Percentiles rank a stretch among this genome's conserved stretches.
phyloP scores from a whole-genome alignment of 2,113 vertebrate genomes.

The Cynoglossus semilaevis region DNA sequence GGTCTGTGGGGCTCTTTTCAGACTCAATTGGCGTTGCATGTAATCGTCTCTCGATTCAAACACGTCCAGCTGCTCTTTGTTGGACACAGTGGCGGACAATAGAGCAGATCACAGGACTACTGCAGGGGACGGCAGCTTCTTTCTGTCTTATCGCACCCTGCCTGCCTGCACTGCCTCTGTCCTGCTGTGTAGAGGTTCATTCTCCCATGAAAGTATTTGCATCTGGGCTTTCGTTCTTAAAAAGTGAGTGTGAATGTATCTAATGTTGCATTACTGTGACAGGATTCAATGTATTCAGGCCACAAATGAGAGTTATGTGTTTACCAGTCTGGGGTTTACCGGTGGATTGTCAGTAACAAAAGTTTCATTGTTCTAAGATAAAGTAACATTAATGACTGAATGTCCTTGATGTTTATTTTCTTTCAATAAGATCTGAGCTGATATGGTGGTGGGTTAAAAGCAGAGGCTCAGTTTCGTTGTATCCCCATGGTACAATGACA shows the following conservation, averaged over 20 bases:
- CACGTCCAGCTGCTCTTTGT: constrained; percentile 76
- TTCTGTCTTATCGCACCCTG: constrained; percentile 56
- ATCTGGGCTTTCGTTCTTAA: constrained; percentile 37
- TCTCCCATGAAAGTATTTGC: constrained; percentile 63
- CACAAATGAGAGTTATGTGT: constrained; percentile 9
- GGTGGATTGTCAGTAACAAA: too few species aligned
- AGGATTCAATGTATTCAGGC: constrained; percentile 9
- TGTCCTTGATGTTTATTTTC: too few species aligned
- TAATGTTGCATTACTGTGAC: constrained; percentile 26
- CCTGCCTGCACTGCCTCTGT: constrained; percentile 30
- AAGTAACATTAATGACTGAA: too few species aligned
- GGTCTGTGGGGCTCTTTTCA: constrained; percentile 61
- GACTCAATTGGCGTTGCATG: constrained; percentile 73
- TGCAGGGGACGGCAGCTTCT: constrained; percentile 54
- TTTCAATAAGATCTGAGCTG: too few species aligned
- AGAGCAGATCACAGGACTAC: constrained; percentile 66
- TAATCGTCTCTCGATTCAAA: constrained; percentile 75
- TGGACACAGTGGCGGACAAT: constrained; percentile 58
- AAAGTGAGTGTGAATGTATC: constrained; percentile 22
- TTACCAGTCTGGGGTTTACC: too few species aligned
- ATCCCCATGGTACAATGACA: too few species aligned
- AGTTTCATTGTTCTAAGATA: too few species aligned
- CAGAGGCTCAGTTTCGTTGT: too few species aligned
- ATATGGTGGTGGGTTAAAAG: too few species aligned
- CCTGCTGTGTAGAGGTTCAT: constrained; percentile 52